Percentiles rank a stretch among this genome's conserved stretches.
Conservation (phyloP, 2,113 vertebrate genomes). For the Odocoileus hemionus region DNA sequence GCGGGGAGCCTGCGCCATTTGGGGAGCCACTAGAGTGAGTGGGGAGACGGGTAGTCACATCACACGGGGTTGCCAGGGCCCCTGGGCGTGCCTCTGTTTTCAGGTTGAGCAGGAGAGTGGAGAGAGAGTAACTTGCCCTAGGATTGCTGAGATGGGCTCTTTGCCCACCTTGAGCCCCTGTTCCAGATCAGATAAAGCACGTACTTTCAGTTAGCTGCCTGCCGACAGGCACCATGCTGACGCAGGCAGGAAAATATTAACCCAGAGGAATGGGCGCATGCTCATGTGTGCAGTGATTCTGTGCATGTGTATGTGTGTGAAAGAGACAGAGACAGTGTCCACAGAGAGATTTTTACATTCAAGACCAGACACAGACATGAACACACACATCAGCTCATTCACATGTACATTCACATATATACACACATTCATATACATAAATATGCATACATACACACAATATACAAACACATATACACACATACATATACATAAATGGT, state of each 20-base stretch:
- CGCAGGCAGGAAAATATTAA: constrained; percentile 73
- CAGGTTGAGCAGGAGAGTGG: neutral
- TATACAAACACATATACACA: neutral
- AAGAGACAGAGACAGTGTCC: neutral
- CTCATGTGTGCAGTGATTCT: neutral
- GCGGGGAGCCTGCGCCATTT: neutral
- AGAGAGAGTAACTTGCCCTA: neutral
- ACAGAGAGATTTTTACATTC: neutral
- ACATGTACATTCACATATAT: neutral
- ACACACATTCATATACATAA: neutral
- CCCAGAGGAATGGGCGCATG: constrained; percentile 21
- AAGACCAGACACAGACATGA: neutral
- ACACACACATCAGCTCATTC: neutral
- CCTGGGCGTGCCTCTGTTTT: neutral
- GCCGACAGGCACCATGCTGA: constrained; percentile 37
- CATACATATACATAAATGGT: neutral
- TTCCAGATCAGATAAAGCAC: constrained; percentile 72
- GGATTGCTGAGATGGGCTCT: constrained; percentile 32
- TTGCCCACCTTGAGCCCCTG: constrained; percentile 39
- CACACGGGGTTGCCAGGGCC: neutral
- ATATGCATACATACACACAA: neutral
- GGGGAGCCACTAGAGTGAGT: neutral
- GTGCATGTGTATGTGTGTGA: neutral
- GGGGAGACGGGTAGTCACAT: neutral
- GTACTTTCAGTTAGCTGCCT: constrained; percentile 45